A percentile compares a stretch with the other conserved stretches of the same genome.
phyloP scores from a whole-genome alignment of 2,888 invertebrate genomes.

The Latrodectus hesperus region DNA sequence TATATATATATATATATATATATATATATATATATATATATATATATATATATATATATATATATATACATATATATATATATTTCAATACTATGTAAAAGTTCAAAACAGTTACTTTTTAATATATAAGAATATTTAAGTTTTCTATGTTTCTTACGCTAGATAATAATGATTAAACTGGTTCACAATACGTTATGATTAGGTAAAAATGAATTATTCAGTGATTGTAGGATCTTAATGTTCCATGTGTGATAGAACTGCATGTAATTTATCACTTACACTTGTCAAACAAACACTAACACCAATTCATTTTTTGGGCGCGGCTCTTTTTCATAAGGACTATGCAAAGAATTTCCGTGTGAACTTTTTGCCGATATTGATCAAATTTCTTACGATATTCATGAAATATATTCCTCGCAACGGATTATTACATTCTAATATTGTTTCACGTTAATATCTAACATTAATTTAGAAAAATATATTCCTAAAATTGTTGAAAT shows the following conservation, averaged over 20 bases:
- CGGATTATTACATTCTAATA: background rate
- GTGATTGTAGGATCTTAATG: constrained; percentile 29
- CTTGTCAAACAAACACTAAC: constrained; percentile 41
- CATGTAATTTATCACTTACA: constrained; percentile 46
- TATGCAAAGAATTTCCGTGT: constrained; percentile 38
- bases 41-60: too few species aligned
- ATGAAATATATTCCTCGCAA: background rate
- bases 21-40: too few species aligned
- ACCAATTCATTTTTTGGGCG: constrained; percentile 61
- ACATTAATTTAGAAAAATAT: background rate
- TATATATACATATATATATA: too few species aligned
- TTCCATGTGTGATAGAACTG: constrained; percentile 37
- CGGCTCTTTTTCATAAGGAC: constrained; percentile 37
- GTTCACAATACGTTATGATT: constrained; percentile 11
- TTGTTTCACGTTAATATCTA: background rate
- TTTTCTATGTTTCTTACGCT: constrained; percentile 36
- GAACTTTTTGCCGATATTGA: constrained; percentile 31
- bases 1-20: too few species aligned
- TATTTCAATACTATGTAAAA: too few species aligned
- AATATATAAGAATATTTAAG: background rate
- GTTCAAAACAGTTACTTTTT: too few species aligned
- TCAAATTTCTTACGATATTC: constrained; percentile 39
- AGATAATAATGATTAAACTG: constrained; percentile 52
- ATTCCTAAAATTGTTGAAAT: background rate
- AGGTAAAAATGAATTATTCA: constrained; percentile 45